Evolutionary conservation across 2,797 vertebrate species (phyloP).

Genomic region (Syngnathus rostellatus): DNA sequence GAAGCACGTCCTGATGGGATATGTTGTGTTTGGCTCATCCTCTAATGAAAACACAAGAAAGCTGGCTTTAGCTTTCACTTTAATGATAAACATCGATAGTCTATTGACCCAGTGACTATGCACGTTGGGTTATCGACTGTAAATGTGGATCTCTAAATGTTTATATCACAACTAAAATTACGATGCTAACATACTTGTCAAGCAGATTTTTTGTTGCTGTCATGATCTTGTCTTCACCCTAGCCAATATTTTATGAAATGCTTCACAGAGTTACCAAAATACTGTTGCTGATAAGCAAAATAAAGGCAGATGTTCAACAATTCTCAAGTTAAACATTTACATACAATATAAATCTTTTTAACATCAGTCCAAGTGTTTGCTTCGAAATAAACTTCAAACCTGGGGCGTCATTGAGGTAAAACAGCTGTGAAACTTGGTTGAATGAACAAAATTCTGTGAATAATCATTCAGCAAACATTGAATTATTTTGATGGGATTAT

Average conservation of each 20-base stretch:
- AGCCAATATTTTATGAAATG: not conserved
- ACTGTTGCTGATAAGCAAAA: slow-evolving; percentile 2
- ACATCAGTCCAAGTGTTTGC: not conserved
- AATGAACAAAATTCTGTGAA: not conserved
- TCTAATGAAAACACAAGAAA: not conserved
- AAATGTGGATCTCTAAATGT: not conserved
- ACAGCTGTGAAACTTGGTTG: not conserved
- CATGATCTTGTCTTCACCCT: not conserved
- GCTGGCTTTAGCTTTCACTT: not conserved
- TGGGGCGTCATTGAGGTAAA: not conserved
- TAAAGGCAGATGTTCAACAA: not conserved
- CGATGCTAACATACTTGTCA: not conserved
- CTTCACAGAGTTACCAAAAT: slow-evolving; percentile 1
- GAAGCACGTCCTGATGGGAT: not conserved
- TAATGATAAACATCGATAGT: not conserved
- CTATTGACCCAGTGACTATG: not conserved
- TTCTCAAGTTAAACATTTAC: not conserved
- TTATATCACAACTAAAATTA: not conserved
- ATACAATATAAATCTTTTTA: not conserved
- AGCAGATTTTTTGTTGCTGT: not conserved
- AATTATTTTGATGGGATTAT: not conserved
- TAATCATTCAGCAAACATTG: not conserved
- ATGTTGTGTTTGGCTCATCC: slow-evolving; percentile 4
- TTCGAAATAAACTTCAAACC: not conserved
- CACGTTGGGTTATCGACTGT: not conserved